Base-by-base conservation (phyloP, 1,140 invertebrate species). In the Periplaneta americana region DNA sequence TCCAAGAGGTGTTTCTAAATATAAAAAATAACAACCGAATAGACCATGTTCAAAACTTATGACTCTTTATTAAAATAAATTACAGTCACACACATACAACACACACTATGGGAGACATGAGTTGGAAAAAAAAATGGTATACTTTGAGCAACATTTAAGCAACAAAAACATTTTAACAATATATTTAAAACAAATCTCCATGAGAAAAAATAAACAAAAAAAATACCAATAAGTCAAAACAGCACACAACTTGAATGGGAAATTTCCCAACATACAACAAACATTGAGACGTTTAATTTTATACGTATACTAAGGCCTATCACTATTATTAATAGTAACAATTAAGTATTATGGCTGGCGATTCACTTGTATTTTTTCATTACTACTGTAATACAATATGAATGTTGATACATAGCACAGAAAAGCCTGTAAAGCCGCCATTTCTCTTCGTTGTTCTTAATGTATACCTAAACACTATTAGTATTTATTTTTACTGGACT, bases 11-110 rank as follows among this genome's bases (percentile, higher is more conserved):
- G n/a, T n/a, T n/a, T n/a, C n/a, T n/a, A n/a, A n/a, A n/a, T n/a
- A n/a, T n/a, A n/a, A n/a, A 1, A 80, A 80, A 66, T 39, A 80
- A 57, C 37, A 9, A 32, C 15, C 36, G 36, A 15, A 13, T 32
- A 22, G 22, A 15, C 75, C 75, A 35, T 34, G 66, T 66, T 80
- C 48, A 80, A 80, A 80, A 80, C 79, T 75, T 87, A 87, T 86
- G 84, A 87, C 84, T 87, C 86, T 85, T 88, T 82, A 82, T 82
- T 88, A 87, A 88, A 88, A 88, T 87, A 88, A 88, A 88, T 88
- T 88, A 88, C 87, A 87, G 85, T 87, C 87, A 88, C 86, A 87
- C 87, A 78, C 36, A 36, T 78, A 78, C 76, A 78, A 78, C 76
- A 78, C 76, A 78, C 76, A 78, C 78, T 87, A 87, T 86, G 83